These are phyloP conservation scores for Knipowitschia caucasica DNA, from an alignment of 2,797 vertebrate species.

Conservation along the genomic window DNA sequence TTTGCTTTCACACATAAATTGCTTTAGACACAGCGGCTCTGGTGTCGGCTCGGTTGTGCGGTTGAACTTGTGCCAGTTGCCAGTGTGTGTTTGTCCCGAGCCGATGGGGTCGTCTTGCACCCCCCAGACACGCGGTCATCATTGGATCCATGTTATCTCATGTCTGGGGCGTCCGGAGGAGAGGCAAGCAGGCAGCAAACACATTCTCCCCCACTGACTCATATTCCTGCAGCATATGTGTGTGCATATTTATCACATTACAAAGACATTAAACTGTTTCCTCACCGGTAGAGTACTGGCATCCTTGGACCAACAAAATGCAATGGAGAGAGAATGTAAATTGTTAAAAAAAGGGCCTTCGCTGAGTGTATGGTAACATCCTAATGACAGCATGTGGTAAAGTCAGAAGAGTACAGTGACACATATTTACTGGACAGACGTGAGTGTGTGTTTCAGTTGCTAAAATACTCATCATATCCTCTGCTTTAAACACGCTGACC, in stretches of 20 bases:
- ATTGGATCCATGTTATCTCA: slow-evolving; percentile 67
- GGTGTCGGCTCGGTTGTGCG: slow-evolving; percentile 44
- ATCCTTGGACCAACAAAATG: neutral
- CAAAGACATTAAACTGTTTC: slow-evolving; percentile 7
- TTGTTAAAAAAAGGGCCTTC: neutral
- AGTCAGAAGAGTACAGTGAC: slow-evolving; percentile 7
- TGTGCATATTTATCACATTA: slow-evolving; percentile 7
- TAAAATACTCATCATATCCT: slow-evolving; percentile 48
- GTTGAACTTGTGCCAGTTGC: slow-evolving; percentile 27
- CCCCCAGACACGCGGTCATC: slow-evolving; percentile 61
- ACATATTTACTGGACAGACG: neutral
- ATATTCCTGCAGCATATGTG: slow-evolving; percentile 32
- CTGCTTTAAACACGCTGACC: slow-evolving; percentile 47
- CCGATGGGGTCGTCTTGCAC: slow-evolving; percentile 46
- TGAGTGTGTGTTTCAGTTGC: slow-evolving; percentile 31
- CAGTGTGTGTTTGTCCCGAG: slow-evolving; percentile 18
- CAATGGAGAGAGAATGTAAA: slow-evolving; percentile 8
- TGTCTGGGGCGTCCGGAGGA: slow-evolving; percentile 66
- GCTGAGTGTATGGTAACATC: neutral
- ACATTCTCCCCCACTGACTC: slow-evolving; percentile 66
- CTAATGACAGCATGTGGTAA: neutral
- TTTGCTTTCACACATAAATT: slow-evolving; percentile 52
- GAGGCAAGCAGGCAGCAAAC: slow-evolving; percentile 57
- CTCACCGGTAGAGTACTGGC: slow-evolving; percentile 7
- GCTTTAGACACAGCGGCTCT: slow-evolving; percentile 50